Evolutionary conservation across 1,140 invertebrate genomes (phyloP), one percentile per base, ranked within the genome.

Genomic region (Drosophila nigromelanica): DNA sequence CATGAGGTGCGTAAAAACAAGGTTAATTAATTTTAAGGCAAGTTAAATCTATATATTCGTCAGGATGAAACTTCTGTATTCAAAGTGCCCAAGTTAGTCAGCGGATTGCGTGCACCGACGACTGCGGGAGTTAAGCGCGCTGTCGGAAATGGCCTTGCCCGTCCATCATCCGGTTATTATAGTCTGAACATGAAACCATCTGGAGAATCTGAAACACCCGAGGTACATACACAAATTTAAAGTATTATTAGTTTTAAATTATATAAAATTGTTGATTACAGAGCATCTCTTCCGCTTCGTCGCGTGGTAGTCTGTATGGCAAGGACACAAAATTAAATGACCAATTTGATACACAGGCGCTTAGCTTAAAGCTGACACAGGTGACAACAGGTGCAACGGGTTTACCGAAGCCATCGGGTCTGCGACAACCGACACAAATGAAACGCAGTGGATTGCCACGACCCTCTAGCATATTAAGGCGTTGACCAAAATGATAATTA

Each of bases 201-300:
- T 5, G 77, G 74, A 40, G 75, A 79, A 58, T 60, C 64, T 12
- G 78, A 80, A 73, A 81, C 82, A 37, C 73, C 80, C 21, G 83
- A 87, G 72, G 82, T 87, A 7, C 3, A 39, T 4, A 12, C 27
- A 3, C 27, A 3, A 12, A 1, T 27, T n/a, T 0, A 40, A 54
- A 55, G 4, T n/a, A 47, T 21, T 10, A 40, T 24, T 4, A 56
- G 21, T 42, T 3, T 6, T 30, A 30, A 43, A 27, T 56, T 14
- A 5, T 15, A 8, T 11, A 42, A 43, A 18, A 18, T 33, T 12
- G 0, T 15, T 14, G 8, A 7, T 61, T 52, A 1, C 51, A 91
- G 90, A 91, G 90, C 40, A 75, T 91, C 24, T 91, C 90, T 1
- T 91, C 90, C 8, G 86, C 89, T 27, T 91, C 90, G 3, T 91